Conservation (phyloP, 2,797 vertebrate genomes). For the Ispidina lecontei region DNA sequence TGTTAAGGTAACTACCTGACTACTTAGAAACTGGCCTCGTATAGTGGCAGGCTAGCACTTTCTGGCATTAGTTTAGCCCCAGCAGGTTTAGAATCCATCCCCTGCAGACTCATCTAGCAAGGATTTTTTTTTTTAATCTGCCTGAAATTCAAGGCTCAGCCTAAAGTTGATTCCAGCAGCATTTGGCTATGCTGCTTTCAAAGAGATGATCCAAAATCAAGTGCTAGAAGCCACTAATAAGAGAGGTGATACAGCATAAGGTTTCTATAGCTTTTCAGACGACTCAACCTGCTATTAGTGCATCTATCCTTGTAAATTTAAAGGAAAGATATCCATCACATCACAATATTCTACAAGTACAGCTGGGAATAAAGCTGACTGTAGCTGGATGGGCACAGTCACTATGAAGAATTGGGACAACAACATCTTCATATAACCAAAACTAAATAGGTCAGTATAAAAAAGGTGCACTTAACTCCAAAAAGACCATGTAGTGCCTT, state of each 20-base stretch:
- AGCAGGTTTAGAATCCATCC: slow-evolving; percentile 59
- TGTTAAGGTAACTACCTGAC: slow-evolving; percentile 58
- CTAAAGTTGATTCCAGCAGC: neutral
- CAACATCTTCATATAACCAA: neutral
- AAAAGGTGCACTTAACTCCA: neutral
- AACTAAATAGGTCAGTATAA: neutral
- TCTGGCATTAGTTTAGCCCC: slow-evolving; percentile 45
- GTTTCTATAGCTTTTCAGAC: neutral
- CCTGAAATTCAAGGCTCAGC: slow-evolving; percentile 30
- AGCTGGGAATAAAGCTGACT: neutral
- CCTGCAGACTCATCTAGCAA: slow-evolving; percentile 36
- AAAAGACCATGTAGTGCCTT: neutral
- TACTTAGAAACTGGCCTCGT: slow-evolving; percentile 17
- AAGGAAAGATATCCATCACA: neutral
- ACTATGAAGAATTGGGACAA: neutral
- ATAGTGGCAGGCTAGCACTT: slow-evolving; percentile 32
- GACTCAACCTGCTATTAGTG: neutral
- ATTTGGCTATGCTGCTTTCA: neutral
- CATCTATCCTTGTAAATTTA: neutral
- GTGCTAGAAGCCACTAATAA: neutral
- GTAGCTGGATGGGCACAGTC: neutral
- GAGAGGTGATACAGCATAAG: neutral
- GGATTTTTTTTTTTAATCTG: neutral
- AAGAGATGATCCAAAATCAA: neutral
- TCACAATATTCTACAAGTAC: neutral